phyloP scores from a whole-genome alignment of 2,888 invertebrate species.

The Heliconius ismenius region DNA sequence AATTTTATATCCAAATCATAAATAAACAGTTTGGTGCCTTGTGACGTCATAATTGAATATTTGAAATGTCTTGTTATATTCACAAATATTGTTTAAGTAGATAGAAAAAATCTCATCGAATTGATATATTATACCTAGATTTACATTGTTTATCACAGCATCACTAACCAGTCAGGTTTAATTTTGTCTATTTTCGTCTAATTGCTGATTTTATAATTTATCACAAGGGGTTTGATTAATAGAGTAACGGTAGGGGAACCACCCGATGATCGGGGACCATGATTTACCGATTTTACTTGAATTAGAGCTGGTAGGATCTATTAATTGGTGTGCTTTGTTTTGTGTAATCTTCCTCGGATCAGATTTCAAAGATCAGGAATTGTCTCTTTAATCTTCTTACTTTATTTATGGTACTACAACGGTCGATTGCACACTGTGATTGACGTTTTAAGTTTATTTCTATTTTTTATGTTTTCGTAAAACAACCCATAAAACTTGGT shows the following conservation, averaged over 20 bases:
- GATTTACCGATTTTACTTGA: slow-evolving; percentile 64
- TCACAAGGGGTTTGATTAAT: slow-evolving; percentile 79
- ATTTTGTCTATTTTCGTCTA: slow-evolving; percentile 65
- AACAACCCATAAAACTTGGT: neutral
- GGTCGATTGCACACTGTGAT: neutral
- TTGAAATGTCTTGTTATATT: no score
- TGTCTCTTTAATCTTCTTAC: slow-evolving; percentile 9
- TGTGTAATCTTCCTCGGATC: slow-evolving; percentile 27
- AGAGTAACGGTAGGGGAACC: slow-evolving; percentile 57
- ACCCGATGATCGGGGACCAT: slow-evolving; percentile 48
- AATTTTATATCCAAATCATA: neutral
- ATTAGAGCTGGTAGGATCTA: slow-evolving; percentile 51
- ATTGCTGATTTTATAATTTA: slow-evolving; percentile 80
- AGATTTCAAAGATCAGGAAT: slow-evolving; percentile 17
- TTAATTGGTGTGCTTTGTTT: slow-evolving; percentile 46
- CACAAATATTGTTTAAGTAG: no score
- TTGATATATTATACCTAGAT: neutral
- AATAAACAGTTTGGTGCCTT: neutral
- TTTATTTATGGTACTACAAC: neutral
- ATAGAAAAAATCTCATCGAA: no score
- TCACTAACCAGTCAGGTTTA: slow-evolving; percentile 41
- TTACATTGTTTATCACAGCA: slow-evolving; percentile 16
- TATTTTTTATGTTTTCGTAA: neutral
- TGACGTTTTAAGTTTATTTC: neutral
- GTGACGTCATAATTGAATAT: neutral